These are phyloP conservation scores for Phalacrocorax carbo DNA, from an alignment of 2,113 vertebrate species.

Conservation along the genomic window DNA sequence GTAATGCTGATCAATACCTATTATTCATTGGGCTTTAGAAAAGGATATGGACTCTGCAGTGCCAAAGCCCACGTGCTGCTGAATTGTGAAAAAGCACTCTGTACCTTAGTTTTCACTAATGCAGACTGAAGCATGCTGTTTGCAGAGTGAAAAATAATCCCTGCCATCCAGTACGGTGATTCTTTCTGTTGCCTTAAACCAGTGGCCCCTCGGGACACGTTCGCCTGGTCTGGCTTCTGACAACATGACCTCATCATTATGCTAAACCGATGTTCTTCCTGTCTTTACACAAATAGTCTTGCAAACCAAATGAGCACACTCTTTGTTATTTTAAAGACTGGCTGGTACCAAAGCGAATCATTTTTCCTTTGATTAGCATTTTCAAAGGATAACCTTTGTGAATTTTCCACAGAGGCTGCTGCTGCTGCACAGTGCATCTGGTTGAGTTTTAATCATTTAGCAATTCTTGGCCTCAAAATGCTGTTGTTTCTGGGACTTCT, in stretches of 20 bases:
- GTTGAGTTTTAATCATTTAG: constrained; percentile 39
- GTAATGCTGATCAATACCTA: neutral
- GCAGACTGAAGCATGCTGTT: neutral
- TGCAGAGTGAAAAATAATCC: neutral
- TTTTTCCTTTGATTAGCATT: constrained; percentile 51
- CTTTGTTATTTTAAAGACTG: constrained; percentile 53
- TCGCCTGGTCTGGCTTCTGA: neutral
- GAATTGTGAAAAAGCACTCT: neutral
- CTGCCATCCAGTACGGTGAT: neutral
- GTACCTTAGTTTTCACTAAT: neutral
- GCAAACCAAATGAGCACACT: neutral
- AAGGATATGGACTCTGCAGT: neutral
- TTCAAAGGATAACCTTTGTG: constrained; percentile 56
- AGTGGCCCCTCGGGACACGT: neutral
- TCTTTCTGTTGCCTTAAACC: neutral
- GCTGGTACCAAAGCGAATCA: constrained; percentile 26
- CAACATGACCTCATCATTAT: constrained; percentile 9
- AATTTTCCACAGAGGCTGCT: constrained; percentile 9
- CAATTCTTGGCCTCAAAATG: constrained; percentile 4
- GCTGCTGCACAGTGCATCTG: neutral
- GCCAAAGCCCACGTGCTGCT: neutral
- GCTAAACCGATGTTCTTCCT: constrained; percentile 33
- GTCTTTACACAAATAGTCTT: neutral
- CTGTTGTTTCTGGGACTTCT: neutral
- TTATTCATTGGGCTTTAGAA: neutral